A percentile compares a stretch with the other conserved stretches of the same genome.
phyloP scores from a whole-genome alignment of 2,113 vertebrate genomes.

The Oxyruncus cristatus region DNA sequence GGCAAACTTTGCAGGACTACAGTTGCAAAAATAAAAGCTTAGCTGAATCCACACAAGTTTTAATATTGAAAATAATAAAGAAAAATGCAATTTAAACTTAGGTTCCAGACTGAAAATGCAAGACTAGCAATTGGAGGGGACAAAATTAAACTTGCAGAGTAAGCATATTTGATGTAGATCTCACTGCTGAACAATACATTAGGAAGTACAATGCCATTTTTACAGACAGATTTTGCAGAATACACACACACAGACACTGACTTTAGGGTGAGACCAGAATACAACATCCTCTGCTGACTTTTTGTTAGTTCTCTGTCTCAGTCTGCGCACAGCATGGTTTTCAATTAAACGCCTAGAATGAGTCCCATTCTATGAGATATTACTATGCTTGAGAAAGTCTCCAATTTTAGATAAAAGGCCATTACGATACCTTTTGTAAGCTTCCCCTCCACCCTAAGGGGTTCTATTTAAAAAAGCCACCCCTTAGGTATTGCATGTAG shows the following conservation, averaged over 20 bases:
- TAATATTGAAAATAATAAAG: neutral
- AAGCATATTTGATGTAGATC: neutral
- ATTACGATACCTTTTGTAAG: neutral
- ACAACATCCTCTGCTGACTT: neutral
- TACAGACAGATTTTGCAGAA: neutral
- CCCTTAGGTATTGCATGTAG: neutral
- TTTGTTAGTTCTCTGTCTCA: neutral
- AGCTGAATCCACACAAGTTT: neutral
- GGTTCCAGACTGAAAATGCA: slow-evolving; percentile 10
- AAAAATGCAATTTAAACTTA: slow-evolving; percentile 2
- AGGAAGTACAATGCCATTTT: neutral
- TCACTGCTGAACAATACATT: neutral
- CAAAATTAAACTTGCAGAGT: slow-evolving; percentile 9
- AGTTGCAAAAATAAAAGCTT: neutral
- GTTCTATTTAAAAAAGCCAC: neutral
- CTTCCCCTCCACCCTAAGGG: neutral
- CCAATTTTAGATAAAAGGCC: neutral
- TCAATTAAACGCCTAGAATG: neutral
- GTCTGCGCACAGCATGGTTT: neutral
- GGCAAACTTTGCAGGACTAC: neutral
- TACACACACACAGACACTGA: neutral
- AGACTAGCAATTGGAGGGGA: neutral
- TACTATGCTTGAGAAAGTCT: neutral
- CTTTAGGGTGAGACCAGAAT: neutral
- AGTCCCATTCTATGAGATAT: neutral